Percentiles rank a stretch among this genome's conserved stretches.
Evolutionary conservation across 2,888 invertebrate species (phyloP).

Genomic region (Oligia strigilis): DNA sequence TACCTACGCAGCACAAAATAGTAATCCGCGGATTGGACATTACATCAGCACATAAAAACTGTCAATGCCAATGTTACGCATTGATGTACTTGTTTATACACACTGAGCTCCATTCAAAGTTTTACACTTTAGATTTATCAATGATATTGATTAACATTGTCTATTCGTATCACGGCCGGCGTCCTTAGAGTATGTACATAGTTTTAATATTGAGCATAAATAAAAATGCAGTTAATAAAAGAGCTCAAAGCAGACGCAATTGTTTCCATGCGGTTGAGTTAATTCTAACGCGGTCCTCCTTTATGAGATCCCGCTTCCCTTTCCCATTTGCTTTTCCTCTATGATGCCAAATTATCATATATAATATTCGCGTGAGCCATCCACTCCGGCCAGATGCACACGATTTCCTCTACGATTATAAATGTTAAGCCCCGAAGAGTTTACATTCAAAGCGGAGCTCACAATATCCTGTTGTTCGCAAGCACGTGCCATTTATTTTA

Average conservation of each 20-base stretch:
- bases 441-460: conserved; percentile 78
- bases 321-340: conserved; percentile 81
- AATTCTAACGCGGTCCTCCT: conserved; percentile 72
- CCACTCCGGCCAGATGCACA: conserved; percentile 79
- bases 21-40: conserved; percentile 77
- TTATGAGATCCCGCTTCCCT: conserved; percentile 78
- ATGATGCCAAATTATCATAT: conserved; percentile 65
- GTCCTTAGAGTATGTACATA: conserved; percentile 4
- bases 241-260: conserved; percentile 63
- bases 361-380: conserved; percentile 73
- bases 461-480: conserved; percentile 82
- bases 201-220: conserved; percentile 9
- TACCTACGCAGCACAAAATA: conserved; percentile 72
- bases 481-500: conserved; percentile 83
- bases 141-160: conserved; percentile 57
- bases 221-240: conserved; percentile 29
- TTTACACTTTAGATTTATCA: conserved; percentile 61
- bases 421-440: conserved; percentile 75
- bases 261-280: conserved; percentile 68
- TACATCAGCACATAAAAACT: conserved; percentile 84
- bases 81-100: conserved; percentile 68
- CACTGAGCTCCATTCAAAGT: conserved; percentile 74
- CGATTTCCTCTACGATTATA: conserved; percentile 80
- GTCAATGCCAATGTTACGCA: conserved; percentile 85
- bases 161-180: conserved; percentile 17